Evolutionary conservation across 2,113 vertebrate species (phyloP).

Genomic region (Epinephelus lanceolatus): DNA sequence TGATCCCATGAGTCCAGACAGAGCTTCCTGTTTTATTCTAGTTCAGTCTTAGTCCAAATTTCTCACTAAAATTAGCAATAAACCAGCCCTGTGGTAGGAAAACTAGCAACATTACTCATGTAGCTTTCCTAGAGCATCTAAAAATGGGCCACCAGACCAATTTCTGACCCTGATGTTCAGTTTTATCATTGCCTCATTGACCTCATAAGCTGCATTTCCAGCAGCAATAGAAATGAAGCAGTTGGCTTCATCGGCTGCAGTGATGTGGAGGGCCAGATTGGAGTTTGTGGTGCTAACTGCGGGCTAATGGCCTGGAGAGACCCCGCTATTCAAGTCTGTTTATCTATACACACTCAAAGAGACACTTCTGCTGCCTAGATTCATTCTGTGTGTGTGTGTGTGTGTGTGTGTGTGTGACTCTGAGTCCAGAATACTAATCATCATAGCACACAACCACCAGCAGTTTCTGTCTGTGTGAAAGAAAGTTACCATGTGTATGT

Average conservation of each 20-base stretch:
- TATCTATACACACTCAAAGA: conserved; percentile 68
- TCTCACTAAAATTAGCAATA: neutral
- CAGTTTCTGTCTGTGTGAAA: conserved; percentile 35
- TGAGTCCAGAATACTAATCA: conserved; percentile 51
- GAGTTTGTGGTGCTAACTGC: conserved; percentile 68
- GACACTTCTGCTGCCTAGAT: conserved; percentile 66
- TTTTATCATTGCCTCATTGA: conserved; percentile 17
- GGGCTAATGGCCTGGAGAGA: conserved; percentile 74
- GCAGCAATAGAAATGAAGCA: conserved; percentile 40
- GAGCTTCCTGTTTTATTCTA: neutral
- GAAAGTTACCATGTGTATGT: conserved; percentile 19
- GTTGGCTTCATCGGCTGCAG: conserved; percentile 25
- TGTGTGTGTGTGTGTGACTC: conserved; percentile 12
- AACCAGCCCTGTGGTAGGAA: neutral
- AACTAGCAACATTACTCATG: neutral
- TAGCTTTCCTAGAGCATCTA: neutral
- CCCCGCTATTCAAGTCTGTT: conserved; percentile 67
- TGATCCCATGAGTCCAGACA: neutral
- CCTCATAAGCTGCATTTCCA: conserved; percentile 30
- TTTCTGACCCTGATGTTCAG: conserved; percentile 21
- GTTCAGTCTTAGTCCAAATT: neutral
- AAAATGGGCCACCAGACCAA: conserved; percentile 11
- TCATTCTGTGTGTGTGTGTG: conserved; percentile 29
- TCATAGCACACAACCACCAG: conserved; percentile 36
- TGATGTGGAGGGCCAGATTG: conserved; percentile 55